Evolutionary conservation across 2,797 vertebrate genomes (phyloP).

Genomic region (Eupleurogrammus muticus): DNA sequence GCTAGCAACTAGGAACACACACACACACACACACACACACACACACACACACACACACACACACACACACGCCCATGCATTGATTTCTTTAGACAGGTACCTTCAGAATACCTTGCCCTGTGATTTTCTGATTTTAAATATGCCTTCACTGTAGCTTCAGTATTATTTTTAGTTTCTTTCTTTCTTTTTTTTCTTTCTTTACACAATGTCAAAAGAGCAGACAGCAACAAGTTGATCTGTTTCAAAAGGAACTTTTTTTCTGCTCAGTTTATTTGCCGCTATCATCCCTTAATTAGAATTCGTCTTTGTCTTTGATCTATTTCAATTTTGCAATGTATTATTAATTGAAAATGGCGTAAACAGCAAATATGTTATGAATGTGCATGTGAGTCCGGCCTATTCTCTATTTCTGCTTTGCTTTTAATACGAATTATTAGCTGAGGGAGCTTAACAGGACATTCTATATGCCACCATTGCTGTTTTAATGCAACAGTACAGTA

Average conservation of each 20-base stretch:
- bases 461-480: slow-evolving; percentile 28
- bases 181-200: slow-evolving; percentile 4
- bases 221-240: slow-evolving; percentile 5
- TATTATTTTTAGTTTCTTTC: slow-evolving; percentile 10
- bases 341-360: slow-evolving; percentile 20
- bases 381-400: slow-evolving; percentile 19
- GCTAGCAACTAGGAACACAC: slow-evolving; percentile 84
- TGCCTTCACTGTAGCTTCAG: slow-evolving; percentile 10
- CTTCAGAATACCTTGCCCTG: slow-evolving; percentile 24
- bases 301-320: slow-evolving; percentile 14
- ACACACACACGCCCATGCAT: slow-evolving; percentile 5
- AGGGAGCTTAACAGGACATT: slow-evolving; percentile 1
- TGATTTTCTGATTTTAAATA: slow-evolving; percentile 28
- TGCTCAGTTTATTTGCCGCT: slow-evolving; percentile 38
- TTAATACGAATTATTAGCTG: not conserved
- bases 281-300: slow-evolving; percentile 11
- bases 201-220: not conserved
- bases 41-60: slow-evolving; percentile 1
- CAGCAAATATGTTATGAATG: slow-evolving; percentile 37
- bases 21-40: slow-evolving; percentile 6
- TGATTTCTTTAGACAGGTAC: slow-evolving; percentile 4
- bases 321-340: slow-evolving; percentile 35
- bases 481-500: slow-evolving; percentile 30
- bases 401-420: slow-evolving; percentile 19
- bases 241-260: slow-evolving; percentile 22